Evolutionary conservation across 1,140 invertebrate genomes (phyloP).

Genomic region (Sinella curviseta): DNA sequence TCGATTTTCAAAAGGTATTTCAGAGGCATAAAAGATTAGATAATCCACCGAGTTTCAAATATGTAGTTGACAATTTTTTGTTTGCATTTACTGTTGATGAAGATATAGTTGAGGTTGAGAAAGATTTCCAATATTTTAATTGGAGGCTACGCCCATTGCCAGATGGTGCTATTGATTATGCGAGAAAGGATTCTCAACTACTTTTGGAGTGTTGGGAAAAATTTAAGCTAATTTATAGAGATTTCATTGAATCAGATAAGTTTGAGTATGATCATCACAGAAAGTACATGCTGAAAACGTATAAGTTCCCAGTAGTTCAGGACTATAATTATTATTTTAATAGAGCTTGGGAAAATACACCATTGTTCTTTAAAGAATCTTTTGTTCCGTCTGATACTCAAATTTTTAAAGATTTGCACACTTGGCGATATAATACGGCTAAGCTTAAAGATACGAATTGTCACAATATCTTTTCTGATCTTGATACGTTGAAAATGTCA

Average conservation of each 20-base stretch:
- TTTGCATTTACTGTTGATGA: neutral
- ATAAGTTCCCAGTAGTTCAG: neutral
- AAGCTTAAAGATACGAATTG: neutral
- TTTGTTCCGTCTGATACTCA: neutral
- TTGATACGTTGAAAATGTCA: neutral
- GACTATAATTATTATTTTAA: neutral
- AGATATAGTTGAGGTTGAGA: neutral
- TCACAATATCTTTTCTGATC: neutral
- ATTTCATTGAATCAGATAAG: neutral
- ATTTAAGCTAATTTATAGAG: neutral
- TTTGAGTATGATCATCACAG: neutral
- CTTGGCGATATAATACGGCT: neutral
- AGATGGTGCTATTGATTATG: neutral
- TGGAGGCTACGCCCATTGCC: neutral
- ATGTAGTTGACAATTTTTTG: neutral
- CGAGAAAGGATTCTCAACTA: neutral
- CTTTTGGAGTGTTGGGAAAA: neutral
- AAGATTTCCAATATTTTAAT: neutral
- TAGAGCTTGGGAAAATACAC: neutral
- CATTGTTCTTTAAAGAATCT: neutral
- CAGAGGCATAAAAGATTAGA: neutral
- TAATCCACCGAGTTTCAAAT: neutral
- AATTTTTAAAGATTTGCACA: neutral
- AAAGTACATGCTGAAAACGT: neutral
- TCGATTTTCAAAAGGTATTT: slow-evolving; percentile 1